These are phyloP conservation scores for Thera obeliscata DNA, from an alignment of 2,888 invertebrate species.

Conservation along the genomic window DNA sequence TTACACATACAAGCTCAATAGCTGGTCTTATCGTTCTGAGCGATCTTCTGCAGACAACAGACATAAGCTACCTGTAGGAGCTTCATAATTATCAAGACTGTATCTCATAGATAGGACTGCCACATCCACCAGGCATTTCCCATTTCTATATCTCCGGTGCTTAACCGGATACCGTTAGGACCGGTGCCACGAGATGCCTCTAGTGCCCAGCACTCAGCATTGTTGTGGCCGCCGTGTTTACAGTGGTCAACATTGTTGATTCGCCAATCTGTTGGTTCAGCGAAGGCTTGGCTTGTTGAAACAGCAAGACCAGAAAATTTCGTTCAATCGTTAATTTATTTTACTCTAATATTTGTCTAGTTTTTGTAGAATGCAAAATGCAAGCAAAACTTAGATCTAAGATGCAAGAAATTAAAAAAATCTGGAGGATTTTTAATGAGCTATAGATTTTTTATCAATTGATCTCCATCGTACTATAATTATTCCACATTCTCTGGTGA, in stretches of 20 bases:
- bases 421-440: no score
- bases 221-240: constrained; percentile 33
- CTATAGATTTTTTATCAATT: no score
- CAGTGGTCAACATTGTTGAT: constrained; percentile 29
- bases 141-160: constrained; percentile 23
- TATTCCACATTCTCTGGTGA: no score
- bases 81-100: background rate
- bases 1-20: no score
- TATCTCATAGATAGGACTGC: constrained; percentile 1
- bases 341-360: no score
- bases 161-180: constrained; percentile 39
- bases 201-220: constrained; percentile 33
- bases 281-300: constrained; percentile 10
- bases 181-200: constrained; percentile 39
- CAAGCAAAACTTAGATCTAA: no score
- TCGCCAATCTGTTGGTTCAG: constrained; percentile 11
- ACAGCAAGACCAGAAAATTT: background rate
- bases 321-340: background rate
- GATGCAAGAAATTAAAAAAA: no score
- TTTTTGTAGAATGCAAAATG: no score
- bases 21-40: no score
- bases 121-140: constrained; percentile 32
- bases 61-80: no score
- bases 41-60: no score
- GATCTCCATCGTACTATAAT: no score